These are phyloP conservation scores for Leucoptera coffeella DNA, from an alignment of 2,888 invertebrate species.

Conservation along the genomic window DNA sequence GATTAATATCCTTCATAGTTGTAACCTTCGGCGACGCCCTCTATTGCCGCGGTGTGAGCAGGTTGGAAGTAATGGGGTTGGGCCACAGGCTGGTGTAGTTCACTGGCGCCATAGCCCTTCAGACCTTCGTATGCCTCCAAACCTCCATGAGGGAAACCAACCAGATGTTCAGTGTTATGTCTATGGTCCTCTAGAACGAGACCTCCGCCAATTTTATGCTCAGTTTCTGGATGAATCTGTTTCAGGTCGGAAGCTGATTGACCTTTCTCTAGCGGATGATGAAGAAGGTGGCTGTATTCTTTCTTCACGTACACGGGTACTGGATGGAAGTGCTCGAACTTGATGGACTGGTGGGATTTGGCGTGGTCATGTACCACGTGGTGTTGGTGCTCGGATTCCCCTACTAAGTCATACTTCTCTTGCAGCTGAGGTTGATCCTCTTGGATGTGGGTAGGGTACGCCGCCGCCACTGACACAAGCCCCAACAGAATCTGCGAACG, in stretches of 20 bases:
- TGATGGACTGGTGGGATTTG: slow-evolving; percentile 64
- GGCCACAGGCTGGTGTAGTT: slow-evolving; percentile 15
- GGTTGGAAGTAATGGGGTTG: slow-evolving; percentile 17
- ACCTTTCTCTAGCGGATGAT: slow-evolving; percentile 60
- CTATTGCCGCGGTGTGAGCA: slow-evolving; percentile 19
- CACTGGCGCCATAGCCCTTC: slow-evolving; percentile 7
- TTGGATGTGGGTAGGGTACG: slow-evolving; percentile 38
- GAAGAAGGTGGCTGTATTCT: slow-evolving; percentile 57
- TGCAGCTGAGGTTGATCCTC: slow-evolving; percentile 34
- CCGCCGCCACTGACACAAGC: slow-evolving; percentile 34
- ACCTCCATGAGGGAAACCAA: slow-evolving; percentile 14
- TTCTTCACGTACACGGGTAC: slow-evolving; percentile 65
- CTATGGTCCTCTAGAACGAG: slow-evolving; percentile 56
- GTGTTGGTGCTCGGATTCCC: slow-evolving; percentile 51
- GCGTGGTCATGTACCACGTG: slow-evolving; percentile 60
- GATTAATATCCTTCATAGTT: slow-evolving; percentile 32
- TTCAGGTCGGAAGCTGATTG: slow-evolving; percentile 56
- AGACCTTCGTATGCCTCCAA: slow-evolving; percentile 8
- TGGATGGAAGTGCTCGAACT: slow-evolving; percentile 64
- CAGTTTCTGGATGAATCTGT: slow-evolving; percentile 55
- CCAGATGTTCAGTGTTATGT: slow-evolving; percentile 24
- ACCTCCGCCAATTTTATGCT: slow-evolving; percentile 53
- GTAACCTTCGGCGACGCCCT: slow-evolving; percentile 21
- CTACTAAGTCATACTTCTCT: slow-evolving; percentile 28
- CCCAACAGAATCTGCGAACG: slow-evolving; percentile 38